Base-by-base conservation (phyloP, 1,140 invertebrate species). In the Scylla paramamosain region DNA sequence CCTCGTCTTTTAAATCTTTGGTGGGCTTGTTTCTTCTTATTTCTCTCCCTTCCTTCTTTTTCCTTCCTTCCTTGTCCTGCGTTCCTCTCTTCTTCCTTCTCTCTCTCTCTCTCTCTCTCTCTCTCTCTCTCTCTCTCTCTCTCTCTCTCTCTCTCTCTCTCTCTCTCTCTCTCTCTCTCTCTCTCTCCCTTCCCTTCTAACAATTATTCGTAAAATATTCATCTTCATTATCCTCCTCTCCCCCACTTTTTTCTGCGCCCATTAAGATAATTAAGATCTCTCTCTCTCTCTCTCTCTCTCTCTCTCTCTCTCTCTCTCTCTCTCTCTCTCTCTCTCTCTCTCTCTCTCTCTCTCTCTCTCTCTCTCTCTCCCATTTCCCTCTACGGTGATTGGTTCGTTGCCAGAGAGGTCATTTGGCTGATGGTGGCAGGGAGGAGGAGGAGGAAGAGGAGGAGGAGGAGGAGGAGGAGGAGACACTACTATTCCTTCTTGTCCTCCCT, bases 271-370 rank as follows among this genome's bases (percentile, higher is more conserved):
- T 77, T 77, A 77, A 77, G 67, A n/a, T n/a, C 67, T 77, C 67
- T 77, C 46, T 48, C 46, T 46, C 45, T 67, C 86, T 88, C 86
- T 88, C 8, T 88, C 86, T 46, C 86, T 46, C 45, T 46, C 45
- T 46, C 45, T 46, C 45, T 88, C 45, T 46, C 45, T 46, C n/a
- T 48, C 87, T n/a, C 67, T 77, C 67, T 77, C 67, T 77, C 67
- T 77, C 67, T 77, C 67, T 77, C 67, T 77, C 67, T 77, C 67
- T 77, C 67, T 77, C 87, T 88, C 87, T 88, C 87, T 32, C 87
- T 32, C 87, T 32, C 87, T 31, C 87, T 88, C 87, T 88, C 87
- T 88, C 87, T 88, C 87, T 88, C 87, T 88, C 87, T 88, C 87
- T 88, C 87, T 88, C 87, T 88, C 87, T 88, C 87, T 88, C 87